phyloP scores from a whole-genome alignment of 1,140 invertebrate genomes.

The Babylonia areolata region DNA sequence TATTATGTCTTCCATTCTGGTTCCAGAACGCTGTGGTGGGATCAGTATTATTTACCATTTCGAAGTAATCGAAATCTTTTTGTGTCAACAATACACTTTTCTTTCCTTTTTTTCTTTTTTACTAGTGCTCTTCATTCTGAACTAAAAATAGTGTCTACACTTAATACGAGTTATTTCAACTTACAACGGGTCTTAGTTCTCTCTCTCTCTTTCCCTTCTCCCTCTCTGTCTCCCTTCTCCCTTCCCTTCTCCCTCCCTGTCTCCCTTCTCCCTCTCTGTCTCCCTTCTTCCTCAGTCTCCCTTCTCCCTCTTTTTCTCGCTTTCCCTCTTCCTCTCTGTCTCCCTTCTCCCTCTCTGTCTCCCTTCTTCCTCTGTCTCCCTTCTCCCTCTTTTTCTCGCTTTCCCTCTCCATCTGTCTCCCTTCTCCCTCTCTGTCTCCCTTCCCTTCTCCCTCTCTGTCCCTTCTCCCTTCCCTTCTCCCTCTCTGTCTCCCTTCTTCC shows the following conservation, averaged over 20 bases:
- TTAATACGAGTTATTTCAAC: no score
- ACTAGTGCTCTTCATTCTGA: no score
- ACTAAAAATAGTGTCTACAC: no score
- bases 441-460: neutral
- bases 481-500: neutral
- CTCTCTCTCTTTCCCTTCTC: neutral
- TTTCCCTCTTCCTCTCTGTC: neutral
- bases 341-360: neutral
- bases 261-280: neutral
- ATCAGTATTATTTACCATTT: no score
- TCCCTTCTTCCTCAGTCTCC: no score
- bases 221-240: neutral
- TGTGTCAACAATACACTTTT: no score
- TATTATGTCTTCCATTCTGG: no score
- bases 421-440: neutral
- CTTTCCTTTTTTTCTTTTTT: no score
- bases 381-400: neutral
- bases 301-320: neutral
- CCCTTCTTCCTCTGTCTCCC: neutral
- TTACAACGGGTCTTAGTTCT: neutral
- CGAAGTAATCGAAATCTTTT: no score
- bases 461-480: neutral
- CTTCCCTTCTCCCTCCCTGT: constrained; percentile 4
- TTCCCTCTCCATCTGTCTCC: neutral
- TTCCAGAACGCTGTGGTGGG: no score